A percentile compares a stretch with the other conserved stretches of the same genome.
These are phyloP conservation scores for Poeciliopsis gracilis DNA, from an alignment of 2,797 vertebrate genomes.

Conservation along the genomic window DNA sequence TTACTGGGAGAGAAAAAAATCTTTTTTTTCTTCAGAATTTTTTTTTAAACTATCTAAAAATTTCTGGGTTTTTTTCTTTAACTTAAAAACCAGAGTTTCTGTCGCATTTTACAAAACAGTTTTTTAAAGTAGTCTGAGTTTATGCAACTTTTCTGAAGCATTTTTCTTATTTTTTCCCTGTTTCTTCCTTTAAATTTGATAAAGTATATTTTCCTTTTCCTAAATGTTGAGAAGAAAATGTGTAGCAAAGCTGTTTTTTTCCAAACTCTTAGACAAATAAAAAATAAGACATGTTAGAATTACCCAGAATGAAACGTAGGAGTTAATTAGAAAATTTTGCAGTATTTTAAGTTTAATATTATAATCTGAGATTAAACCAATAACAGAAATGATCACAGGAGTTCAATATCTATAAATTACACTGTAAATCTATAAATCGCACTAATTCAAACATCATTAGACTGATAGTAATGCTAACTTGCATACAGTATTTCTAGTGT, in stretches of 20 bases:
- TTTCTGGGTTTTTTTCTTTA: neutral
- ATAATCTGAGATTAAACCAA: too few relatives aligned
- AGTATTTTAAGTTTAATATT: too few relatives aligned
- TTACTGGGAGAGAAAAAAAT: too few relatives aligned
- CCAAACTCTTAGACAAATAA: neutral
- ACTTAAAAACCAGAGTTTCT: neutral
- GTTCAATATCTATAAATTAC: neutral
- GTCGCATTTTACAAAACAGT: neutral
- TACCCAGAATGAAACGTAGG: neutral
- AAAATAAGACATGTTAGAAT: neutral
- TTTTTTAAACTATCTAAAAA: neutral
- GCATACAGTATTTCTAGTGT: neutral
- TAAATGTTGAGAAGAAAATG: neutral
- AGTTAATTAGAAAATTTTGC: neutral
- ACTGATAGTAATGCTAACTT: neutral
- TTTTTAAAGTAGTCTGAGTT: neutral
- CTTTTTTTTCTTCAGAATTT: too few relatives aligned
- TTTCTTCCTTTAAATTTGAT: neutral
- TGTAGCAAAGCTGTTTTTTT: neutral
- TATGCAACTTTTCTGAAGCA: neutral
- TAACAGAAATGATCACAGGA: neutral
- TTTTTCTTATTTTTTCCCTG: neutral
- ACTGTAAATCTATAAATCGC: neutral
- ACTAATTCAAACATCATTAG: neutral
- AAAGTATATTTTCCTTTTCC: neutral